A percentile compares a stretch with the other conserved stretches of the same genome.
Conservation (phyloP, 2,113 vertebrate genomes). For the Amphiprion percula region DNA sequence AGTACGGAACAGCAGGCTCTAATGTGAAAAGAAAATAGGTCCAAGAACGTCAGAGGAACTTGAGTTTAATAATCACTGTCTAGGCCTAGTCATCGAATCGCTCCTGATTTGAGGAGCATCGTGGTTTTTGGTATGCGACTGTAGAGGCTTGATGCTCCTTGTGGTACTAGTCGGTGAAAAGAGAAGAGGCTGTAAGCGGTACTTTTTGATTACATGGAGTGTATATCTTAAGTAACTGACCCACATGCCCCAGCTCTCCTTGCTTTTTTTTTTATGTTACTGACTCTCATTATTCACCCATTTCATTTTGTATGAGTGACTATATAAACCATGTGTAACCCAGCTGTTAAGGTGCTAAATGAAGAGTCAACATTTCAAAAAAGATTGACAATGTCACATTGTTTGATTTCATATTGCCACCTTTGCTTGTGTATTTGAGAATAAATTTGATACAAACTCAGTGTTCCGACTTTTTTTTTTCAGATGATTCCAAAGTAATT, state of each 20-base stretch:
- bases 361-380: slow-evolving; percentile 77
- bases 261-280: slow-evolving; percentile 78
- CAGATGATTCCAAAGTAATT: not conserved
- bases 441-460: slow-evolving; percentile 83
- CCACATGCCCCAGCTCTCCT: slow-evolving; percentile 54
- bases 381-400: slow-evolving; percentile 67
- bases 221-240: slow-evolving; percentile 71
- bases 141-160: slow-evolving; percentile 69
- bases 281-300: slow-evolving; percentile 77
- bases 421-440: slow-evolving; percentile 83
- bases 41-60: slow-evolving; percentile 65
- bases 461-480: slow-evolving; percentile 23
- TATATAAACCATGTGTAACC: slow-evolving; percentile 83
- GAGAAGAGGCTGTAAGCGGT: slow-evolving; percentile 70
- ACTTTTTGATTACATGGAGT: slow-evolving; percentile 70
- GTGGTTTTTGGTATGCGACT: slow-evolving; percentile 45
- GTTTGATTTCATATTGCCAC: slow-evolving; percentile 78
- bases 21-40: slow-evolving; percentile 80
- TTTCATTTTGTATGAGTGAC: slow-evolving; percentile 84
- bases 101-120: slow-evolving; percentile 45
- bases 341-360: slow-evolving; percentile 85
- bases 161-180: slow-evolving; percentile 65
- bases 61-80: slow-evolving; percentile 65
- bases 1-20: slow-evolving; percentile 42
- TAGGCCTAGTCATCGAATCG: slow-evolving; percentile 50